Conservation (phyloP, 2,113 vertebrate species). For the Anoplopoma fimbria region DNA sequence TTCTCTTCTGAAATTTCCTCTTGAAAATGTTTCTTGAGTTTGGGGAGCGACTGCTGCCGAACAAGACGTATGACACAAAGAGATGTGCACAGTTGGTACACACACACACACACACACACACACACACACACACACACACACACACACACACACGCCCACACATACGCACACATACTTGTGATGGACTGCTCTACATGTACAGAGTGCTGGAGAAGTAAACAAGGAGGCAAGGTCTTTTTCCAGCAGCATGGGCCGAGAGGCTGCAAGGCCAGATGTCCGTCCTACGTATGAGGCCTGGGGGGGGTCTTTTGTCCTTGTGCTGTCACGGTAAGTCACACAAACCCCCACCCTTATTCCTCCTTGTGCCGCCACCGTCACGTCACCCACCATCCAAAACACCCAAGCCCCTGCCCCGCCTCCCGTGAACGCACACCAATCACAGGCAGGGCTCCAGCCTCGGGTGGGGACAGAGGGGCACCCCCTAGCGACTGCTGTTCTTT, state of each 20-base stretch:
- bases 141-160: conserved; percentile 34
- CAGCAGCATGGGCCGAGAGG: conserved; percentile 70
- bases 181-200: conserved; percentile 76
- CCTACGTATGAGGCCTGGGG: conserved; percentile 62
- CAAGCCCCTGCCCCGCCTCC: conserved; percentile 53
- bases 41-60: conserved; percentile 38
- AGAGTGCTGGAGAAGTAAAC: conserved; percentile 78
- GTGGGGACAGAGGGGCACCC: conserved; percentile 63
- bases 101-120: conserved; percentile 35
- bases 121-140: conserved; percentile 27
- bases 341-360: conserved; percentile 10
- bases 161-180: conserved; percentile 48
- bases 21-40: conserved; percentile 48
- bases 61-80: conserved; percentile 61
- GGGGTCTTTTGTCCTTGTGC: conserved; percentile 69
- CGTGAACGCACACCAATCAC: conserved; percentile 55
- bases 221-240: conserved; percentile 71
- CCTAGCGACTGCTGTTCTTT: conserved; percentile 99
- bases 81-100: conserved; percentile 59
- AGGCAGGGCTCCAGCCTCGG: conserved; percentile 67
- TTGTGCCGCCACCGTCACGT: conserved; percentile 64
- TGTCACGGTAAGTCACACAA: conserved; percentile 65
- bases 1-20: conserved; percentile 33
- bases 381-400: conserved; percentile 60
- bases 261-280: conserved; percentile 74